Evolutionary conservation across 2,888 invertebrate genomes (phyloP).

Genomic region (Ectemnius continuus): DNA sequence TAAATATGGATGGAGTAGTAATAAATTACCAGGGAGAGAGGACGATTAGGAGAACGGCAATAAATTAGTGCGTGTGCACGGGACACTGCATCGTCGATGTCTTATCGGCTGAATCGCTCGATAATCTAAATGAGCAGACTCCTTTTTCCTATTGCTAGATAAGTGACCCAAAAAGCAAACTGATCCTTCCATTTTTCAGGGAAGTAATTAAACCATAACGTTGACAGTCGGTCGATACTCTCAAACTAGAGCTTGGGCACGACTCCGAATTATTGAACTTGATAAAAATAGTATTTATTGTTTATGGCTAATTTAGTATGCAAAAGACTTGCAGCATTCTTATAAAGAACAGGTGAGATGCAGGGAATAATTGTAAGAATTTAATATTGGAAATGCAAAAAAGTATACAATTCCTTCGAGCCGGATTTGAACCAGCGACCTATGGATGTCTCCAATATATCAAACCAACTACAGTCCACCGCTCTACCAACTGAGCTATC

Average conservation of each 20-base stretch:
- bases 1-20: slow-evolving; percentile 61
- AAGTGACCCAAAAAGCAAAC: background rate
- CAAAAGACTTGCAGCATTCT: background rate
- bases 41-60: slow-evolving; percentile 56
- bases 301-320: background rate
- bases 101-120: slow-evolving; percentile 6
- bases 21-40: slow-evolving; percentile 56
- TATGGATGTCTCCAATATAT: slow-evolving; percentile 67
- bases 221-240: background rate
- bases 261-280: too few relatives aligned
- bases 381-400: slow-evolving; percentile 34
- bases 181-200: background rate
- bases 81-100: slow-evolving; percentile 8
- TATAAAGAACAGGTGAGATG: background rate
- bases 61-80: slow-evolving; percentile 51
- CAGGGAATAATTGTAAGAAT: too few relatives aligned
- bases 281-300: background rate
- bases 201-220: background rate
- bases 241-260: too few relatives aligned
- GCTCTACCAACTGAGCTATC: slow-evolving; percentile 79
- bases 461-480: slow-evolving; percentile 77
- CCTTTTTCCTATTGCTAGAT: background rate
- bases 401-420: slow-evolving; percentile 70
- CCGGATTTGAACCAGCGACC: slow-evolving; percentile 77
- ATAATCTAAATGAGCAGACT: background rate